Conservation (phyloP, 2,113 vertebrate species). For the Myrmecobius fasciatus region DNA sequence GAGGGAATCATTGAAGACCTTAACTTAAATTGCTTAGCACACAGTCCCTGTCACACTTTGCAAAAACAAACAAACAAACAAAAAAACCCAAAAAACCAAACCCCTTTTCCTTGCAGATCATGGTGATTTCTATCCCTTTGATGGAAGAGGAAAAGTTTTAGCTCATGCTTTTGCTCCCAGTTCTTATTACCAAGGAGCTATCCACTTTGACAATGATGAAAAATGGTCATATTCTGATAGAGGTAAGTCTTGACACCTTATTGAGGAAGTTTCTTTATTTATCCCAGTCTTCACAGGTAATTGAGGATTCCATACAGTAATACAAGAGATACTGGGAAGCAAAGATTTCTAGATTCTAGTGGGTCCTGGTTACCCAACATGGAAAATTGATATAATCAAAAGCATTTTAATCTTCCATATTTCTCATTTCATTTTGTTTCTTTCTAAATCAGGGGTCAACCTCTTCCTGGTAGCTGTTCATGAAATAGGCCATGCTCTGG, state of each 20-base stretch:
- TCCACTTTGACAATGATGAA: slow-evolving; percentile 49
- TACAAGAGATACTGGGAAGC: not conserved
- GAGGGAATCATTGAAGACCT: not conserved
- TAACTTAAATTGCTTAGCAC: too few species aligned
- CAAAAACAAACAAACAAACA: too few species aligned
- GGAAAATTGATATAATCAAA: too few species aligned
- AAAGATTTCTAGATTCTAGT: too few species aligned
- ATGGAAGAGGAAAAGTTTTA: slow-evolving; percentile 14
- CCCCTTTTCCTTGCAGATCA: not conserved
- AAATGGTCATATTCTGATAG: slow-evolving; percentile 3
- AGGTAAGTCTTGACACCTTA: not conserved
- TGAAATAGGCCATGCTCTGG: slow-evolving; percentile 59
- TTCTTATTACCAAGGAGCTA: not conserved
- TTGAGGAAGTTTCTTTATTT: not conserved
- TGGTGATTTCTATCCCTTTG: slow-evolving; percentile 31
- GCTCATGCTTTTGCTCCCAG: slow-evolving; percentile 19
- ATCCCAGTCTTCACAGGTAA: not conserved
- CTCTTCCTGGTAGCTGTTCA: slow-evolving; percentile 61
- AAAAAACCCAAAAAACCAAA: too few species aligned
- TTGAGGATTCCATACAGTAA: not conserved
- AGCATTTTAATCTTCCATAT: not conserved
- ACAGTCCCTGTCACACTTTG: too few species aligned
- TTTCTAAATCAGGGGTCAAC: slow-evolving; percentile 39
- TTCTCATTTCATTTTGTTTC: not conserved
- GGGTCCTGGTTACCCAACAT: too few species aligned